phyloP scores from a whole-genome alignment of 2,113 vertebrate species.

The Datnioides undecimradiatus region DNA sequence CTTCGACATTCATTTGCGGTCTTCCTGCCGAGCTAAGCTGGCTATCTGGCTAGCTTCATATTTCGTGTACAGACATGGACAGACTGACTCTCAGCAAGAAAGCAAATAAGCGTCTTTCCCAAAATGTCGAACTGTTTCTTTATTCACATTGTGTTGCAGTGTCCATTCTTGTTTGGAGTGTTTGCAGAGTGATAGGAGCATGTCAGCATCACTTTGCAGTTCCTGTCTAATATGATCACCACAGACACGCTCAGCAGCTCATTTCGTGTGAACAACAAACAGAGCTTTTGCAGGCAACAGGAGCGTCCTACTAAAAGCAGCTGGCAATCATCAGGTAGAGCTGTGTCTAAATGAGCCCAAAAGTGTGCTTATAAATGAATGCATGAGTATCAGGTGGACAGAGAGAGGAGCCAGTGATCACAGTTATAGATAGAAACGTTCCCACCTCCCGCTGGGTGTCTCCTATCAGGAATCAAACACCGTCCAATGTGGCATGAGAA shows the following conservation, averaged over 20 bases:
- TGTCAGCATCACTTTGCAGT: constrained; percentile 12
- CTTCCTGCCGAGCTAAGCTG: constrained; percentile 7
- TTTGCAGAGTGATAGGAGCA: constrained; percentile 23
- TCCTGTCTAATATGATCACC: background rate
- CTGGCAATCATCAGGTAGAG: background rate
- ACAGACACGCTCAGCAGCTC: background rate
- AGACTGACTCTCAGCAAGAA: constrained; percentile 10
- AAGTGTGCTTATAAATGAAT: constrained; percentile 52
- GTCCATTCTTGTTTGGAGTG: constrained; percentile 35
- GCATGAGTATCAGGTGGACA: constrained; percentile 52
- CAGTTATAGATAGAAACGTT: constrained; percentile 44
- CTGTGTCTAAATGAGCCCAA: constrained; percentile 24
- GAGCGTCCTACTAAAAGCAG: constrained; percentile 1
- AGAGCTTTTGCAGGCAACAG: constrained; percentile 16
- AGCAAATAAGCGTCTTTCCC: background rate
- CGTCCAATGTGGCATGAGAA: constrained; percentile 49
- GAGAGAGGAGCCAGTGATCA: constrained; percentile 31
- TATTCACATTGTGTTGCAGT: constrained; percentile 45
- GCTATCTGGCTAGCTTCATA: background rate
- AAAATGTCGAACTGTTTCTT: constrained; percentile 16
- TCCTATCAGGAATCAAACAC: constrained; percentile 64
- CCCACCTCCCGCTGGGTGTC: constrained; percentile 48
- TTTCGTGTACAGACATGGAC: background rate
- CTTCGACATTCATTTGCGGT: constrained; percentile 4
- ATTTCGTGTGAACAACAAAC: constrained; percentile 15